Evolutionary conservation across 2,888 invertebrate species (phyloP).

Genomic region (Heliconius ismenius): DNA sequence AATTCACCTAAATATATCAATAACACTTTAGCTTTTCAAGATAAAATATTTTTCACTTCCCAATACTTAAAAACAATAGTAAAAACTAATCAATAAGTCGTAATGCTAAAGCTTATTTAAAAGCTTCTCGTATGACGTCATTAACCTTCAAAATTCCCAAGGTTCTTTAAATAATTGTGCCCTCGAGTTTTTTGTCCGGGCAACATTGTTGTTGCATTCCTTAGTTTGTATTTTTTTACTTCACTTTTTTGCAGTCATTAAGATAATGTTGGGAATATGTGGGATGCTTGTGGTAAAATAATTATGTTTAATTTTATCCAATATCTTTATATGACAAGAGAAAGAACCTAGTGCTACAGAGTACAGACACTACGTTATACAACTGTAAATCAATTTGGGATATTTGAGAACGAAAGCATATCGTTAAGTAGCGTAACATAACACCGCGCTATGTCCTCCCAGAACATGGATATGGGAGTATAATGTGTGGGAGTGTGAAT

Average conservation of each 20-base stretch:
- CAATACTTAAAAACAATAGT: background rate
- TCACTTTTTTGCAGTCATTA: conserved; percentile 29
- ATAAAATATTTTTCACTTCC: background rate
- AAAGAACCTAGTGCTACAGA: background rate
- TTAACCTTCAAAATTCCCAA: conserved; percentile 70
- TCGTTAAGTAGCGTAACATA: too few species aligned
- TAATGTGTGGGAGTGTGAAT: too few species aligned
- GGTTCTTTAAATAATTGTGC: conserved; percentile 69
- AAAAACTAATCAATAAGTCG: background rate
- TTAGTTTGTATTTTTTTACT: conserved; percentile 19
- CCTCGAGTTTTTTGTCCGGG: conserved; percentile 64
- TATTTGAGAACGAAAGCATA: background rate
- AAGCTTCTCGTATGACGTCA: conserved; percentile 58
- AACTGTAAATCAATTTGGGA: background rate
- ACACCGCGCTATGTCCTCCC: background rate
- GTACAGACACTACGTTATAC: background rate
- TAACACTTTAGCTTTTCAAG: background rate
- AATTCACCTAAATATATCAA: background rate
- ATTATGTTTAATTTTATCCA: background rate
- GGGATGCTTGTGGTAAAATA: conserved; percentile 9
- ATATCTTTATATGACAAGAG: background rate
- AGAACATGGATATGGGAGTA: background rate
- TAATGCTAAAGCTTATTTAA: background rate
- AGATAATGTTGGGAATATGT: conserved; percentile 19
- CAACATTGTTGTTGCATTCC: conserved; percentile 42